Base-by-base conservation (phyloP, 2,888 invertebrate species). In the Epistrophe eligans region DNA sequence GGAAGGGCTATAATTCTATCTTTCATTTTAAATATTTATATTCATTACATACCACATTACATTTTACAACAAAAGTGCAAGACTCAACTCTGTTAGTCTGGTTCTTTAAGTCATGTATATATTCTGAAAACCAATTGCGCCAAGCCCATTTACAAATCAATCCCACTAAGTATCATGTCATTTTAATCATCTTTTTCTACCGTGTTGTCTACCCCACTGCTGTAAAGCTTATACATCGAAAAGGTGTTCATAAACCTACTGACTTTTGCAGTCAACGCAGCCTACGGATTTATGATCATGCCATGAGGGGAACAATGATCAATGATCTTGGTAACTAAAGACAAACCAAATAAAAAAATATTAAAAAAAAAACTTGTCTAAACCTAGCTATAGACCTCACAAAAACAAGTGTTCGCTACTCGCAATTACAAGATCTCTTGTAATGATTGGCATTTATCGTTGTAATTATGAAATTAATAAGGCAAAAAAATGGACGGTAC, bases 401-500 rank as follows among this genome's bases (percentile, higher is more conserved):
- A 73, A 77, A 84, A 82, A 85, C 85, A 85, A 74, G 82, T 87
- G 83, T 87, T 87, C 76, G 79, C 83, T 83, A 79, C 76, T 62
- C 76, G 67, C 83, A 83, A 87, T 83, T 87, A 87, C 83, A 84
- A 80, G 83, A 88, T 84, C 77, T 88, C 77, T 79, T 84, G 88
- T 88, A 84, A 88, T 88, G 88, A 84, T 88, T 84, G 79, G 77
- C 84, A 88, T 88, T 88, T 80, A 84, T 88, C 88, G 88, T 80
- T 80, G 84, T 88, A 88, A 88, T 88, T 88, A 88, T 84, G 88
- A 88, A 84, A 84, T 88, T 84, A 84, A 88, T 84, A 88, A 80
- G 77, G 67, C 71, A 76, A 83, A 83, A 83, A 83, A 83, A 64
- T 79, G 67, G 35, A 81, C 60, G 55, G 55, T 58, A 67, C 72